These are phyloP conservation scores for Semnornis frantzii DNA, from an alignment of 2,113 vertebrate genomes.

Conservation along the genomic window DNA sequence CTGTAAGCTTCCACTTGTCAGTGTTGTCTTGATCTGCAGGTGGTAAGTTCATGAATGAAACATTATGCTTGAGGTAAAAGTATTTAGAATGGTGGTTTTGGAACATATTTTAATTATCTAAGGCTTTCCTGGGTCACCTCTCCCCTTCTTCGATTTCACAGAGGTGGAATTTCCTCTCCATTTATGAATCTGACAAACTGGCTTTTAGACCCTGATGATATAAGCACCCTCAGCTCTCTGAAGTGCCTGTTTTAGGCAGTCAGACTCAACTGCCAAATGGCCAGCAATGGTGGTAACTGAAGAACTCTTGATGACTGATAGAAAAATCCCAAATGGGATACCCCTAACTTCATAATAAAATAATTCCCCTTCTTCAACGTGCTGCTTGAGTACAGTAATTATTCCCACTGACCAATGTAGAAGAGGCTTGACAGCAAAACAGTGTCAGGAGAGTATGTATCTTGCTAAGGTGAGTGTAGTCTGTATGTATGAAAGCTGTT, in stretches of 20 bases:
- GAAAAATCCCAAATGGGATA: background rate
- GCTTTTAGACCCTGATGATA: background rate
- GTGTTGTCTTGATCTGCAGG: background rate
- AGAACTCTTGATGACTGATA: background rate
- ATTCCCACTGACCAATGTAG: background rate
- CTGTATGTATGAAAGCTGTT: background rate
- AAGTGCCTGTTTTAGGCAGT: background rate
- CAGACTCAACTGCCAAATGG: background rate
- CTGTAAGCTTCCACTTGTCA: background rate
- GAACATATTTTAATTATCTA: background rate
- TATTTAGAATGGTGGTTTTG: background rate
- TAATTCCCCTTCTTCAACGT: background rate
- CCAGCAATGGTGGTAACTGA: background rate
- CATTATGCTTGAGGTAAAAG: background rate
- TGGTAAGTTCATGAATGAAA: background rate
- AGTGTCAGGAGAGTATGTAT: background rate
- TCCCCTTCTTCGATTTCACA: background rate
- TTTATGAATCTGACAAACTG: background rate
- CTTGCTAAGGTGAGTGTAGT: background rate
- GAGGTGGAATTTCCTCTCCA: background rate
- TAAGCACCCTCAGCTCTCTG: background rate
- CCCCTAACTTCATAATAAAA: background rate
- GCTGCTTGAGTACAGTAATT: background rate
- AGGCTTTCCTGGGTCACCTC: background rate
- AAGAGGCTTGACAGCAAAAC: background rate